phyloP scores from a whole-genome alignment of 2,113 vertebrate genomes.

The Origma solitaria region DNA sequence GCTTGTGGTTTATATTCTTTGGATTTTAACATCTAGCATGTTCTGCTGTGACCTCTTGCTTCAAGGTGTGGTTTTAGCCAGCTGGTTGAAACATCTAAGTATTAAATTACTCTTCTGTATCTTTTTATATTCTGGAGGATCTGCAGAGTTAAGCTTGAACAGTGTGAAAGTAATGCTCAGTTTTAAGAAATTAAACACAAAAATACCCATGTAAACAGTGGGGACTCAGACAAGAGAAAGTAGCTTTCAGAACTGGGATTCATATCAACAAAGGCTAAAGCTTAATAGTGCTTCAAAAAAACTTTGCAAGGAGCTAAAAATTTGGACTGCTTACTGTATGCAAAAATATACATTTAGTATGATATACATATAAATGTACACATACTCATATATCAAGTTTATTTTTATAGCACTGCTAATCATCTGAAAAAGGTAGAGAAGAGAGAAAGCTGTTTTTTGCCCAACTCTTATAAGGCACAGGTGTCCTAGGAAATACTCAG shows the following conservation, averaged over 20 bases:
- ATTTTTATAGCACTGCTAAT: background rate
- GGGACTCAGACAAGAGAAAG: background rate
- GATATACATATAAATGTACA: background rate
- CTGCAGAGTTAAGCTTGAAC: background rate
- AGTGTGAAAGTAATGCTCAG: background rate
- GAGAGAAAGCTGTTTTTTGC: background rate
- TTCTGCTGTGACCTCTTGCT: constrained; percentile 4
- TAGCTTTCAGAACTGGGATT: background rate
- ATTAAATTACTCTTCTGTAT: background rate
- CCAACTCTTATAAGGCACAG: background rate
- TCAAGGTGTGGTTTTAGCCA: constrained; percentile 18
- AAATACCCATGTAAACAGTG: background rate
- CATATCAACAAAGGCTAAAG: background rate
- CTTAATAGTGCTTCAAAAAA: background rate
- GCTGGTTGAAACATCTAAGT: background rate
- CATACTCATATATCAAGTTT: background rate
- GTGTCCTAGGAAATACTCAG: background rate
- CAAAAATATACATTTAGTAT: background rate
- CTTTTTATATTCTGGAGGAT: background rate
- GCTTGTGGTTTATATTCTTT: background rate
- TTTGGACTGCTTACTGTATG: background rate
- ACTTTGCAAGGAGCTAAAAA: background rate
- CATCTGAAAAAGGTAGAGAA: background rate
- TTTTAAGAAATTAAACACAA: background rate
- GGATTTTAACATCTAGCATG: background rate